phyloP scores from a whole-genome alignment of 2,113 vertebrate genomes.

The Equus przewalskii region DNA sequence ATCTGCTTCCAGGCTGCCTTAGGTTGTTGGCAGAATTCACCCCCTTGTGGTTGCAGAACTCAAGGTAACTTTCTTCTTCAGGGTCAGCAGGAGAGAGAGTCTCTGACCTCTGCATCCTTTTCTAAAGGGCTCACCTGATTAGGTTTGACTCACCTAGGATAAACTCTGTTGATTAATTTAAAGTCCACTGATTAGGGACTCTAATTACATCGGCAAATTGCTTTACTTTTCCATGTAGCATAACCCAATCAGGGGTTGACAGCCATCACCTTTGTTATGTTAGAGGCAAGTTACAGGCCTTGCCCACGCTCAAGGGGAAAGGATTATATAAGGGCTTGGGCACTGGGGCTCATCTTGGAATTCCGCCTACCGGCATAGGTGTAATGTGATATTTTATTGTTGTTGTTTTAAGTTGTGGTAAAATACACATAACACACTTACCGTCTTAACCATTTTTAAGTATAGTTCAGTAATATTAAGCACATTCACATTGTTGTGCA shows the following conservation, averaged over 20 bases:
- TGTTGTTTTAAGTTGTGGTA: background rate
- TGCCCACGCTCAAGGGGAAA: background rate
- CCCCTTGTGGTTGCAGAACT: background rate
- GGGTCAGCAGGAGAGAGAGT: background rate
- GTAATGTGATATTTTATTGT: background rate
- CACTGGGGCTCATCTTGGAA: background rate
- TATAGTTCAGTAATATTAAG: background rate
- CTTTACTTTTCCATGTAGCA: background rate
- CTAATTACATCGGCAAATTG: background rate
- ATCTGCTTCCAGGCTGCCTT: background rate
- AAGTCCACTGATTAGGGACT: background rate
- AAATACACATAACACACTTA: background rate
- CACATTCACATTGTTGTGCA: background rate
- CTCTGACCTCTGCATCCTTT: background rate
- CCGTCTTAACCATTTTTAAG: background rate
- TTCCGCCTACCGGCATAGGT: background rate
- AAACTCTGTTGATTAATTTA: background rate
- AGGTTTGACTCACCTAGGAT: background rate
- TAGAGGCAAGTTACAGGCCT: background rate
- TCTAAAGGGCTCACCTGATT: background rate
- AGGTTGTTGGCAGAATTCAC: background rate
- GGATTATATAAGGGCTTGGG: background rate
- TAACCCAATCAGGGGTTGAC: background rate
- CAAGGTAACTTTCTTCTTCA: background rate
- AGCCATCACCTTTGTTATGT: background rate